Conservation (phyloP, 2,888 invertebrate genomes). For the Agrochola circellaris region DNA sequence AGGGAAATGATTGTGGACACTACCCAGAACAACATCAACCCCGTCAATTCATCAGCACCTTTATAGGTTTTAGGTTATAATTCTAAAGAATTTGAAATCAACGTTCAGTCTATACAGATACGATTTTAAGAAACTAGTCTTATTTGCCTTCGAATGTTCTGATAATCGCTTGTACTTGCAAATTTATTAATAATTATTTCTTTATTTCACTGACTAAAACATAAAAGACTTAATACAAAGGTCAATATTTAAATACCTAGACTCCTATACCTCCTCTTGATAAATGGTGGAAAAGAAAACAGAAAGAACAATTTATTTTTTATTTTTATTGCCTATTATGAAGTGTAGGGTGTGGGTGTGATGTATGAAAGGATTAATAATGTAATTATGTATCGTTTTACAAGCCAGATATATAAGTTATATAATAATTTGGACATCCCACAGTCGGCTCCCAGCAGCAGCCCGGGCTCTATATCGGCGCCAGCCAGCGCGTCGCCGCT, state of each 20-base stretch:
- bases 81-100: no score
- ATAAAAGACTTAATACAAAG: not conserved
- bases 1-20: not conserved
- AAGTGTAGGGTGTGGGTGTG: no score
- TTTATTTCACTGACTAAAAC: no score
- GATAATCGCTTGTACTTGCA: no score
- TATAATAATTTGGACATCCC: not conserved
- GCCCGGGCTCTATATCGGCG: constrained; percentile 66
- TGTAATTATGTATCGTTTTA: not conserved
- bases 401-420: not conserved
- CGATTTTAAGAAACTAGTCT: not conserved
- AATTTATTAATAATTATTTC: no score
- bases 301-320: no score
- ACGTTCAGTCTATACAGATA: not conserved
- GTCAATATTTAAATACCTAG: not conserved
- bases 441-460: constrained; percentile 87
- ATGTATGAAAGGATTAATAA: not conserved
- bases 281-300: not conserved
- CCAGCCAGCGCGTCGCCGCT: constrained; percentile 38
- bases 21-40: not conserved
- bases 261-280: not conserved
- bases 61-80: not conserved
- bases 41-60: not conserved
- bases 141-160: not conserved
- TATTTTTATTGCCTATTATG: no score